Percentiles rank a stretch among this genome's conserved stretches.
These are phyloP conservation scores for Athripsodes cinereus DNA, from an alignment of 2,888 invertebrate species.

Conservation along the genomic window DNA sequence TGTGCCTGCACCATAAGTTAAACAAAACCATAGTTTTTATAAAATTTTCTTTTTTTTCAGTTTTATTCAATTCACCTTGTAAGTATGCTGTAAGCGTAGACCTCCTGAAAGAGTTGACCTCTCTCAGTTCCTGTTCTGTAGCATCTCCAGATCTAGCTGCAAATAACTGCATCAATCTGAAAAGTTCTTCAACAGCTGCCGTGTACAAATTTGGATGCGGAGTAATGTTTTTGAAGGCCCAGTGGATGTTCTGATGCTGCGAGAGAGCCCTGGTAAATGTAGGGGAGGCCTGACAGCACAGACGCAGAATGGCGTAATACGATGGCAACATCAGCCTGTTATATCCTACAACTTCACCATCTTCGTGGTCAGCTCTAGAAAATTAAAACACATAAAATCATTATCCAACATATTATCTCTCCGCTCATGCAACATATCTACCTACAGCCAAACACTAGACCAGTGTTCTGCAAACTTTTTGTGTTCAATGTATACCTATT, in stretches of 20 bases:
- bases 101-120: conserved; percentile 79
- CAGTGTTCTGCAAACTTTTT: no score
- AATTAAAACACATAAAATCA: conserved; percentile 11
- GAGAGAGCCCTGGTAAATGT: conserved; percentile 81
- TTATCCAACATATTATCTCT: no score
- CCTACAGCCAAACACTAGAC: no score
- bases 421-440: no score
- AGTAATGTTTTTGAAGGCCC: conserved; percentile 95
- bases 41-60: no score
- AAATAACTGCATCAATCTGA: conserved; percentile 84
- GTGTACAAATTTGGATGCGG: conserved; percentile 94
- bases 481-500: no score
- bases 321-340: conserved; percentile 92
- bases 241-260: conserved; percentile 90
- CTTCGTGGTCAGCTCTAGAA: conserved; percentile 88
- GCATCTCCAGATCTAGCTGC: conserved; percentile 77
- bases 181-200: conserved; percentile 84
- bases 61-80: no score
- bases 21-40: no score
- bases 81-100: conserved; percentile 84
- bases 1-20: no score
- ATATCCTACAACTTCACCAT: conserved; percentile 90
- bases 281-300: conserved; percentile 86
- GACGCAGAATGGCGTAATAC: conserved; percentile 80
- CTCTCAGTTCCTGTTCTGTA: conserved; percentile 68